Evolutionary conservation across 1,140 invertebrate genomes (phyloP).

Genomic region (Zaprionus africanus): DNA sequence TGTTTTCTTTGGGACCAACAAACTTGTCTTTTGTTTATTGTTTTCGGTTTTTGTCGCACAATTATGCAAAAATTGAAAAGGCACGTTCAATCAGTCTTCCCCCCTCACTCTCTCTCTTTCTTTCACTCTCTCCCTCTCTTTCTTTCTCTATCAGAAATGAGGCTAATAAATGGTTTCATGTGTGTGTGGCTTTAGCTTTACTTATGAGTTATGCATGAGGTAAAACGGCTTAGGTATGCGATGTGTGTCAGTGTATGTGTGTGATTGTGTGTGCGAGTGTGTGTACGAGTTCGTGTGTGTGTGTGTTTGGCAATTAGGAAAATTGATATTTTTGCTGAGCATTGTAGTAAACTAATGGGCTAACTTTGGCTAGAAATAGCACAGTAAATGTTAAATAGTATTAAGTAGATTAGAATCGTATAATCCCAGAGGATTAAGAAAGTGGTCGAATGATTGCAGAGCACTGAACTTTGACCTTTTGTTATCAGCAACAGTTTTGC

Average conservation of each 20-base stretch:
- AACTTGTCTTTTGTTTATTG: slow-evolving; percentile 64
- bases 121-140: slow-evolving; percentile 15
- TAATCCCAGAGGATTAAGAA: neutral
- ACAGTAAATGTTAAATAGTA: slow-evolving; percentile 14
- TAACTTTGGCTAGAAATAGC: slow-evolving; percentile 13
- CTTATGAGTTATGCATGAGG: slow-evolving; percentile 78
- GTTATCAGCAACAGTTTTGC: neutral
- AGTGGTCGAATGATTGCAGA: neutral
- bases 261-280: neutral
- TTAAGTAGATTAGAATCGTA: slow-evolving; percentile 9
- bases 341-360: slow-evolving; percentile 10
- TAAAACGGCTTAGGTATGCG: slow-evolving; percentile 7
- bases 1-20: slow-evolving; percentile 71
- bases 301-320: slow-evolving; percentile 38
- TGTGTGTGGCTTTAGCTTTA: slow-evolving; percentile 14
- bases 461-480: neutral
- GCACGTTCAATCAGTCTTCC: neutral
- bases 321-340: slow-evolving; percentile 36
- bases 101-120: slow-evolving; percentile 11
- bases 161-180: slow-evolving; percentile 57
- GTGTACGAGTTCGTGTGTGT: neutral
- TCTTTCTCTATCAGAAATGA: slow-evolving; percentile 36
- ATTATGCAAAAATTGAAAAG: slow-evolving; percentile 67
- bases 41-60: slow-evolving; percentile 33
- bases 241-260: neutral